A percentile compares a stretch with the other conserved stretches of the same genome.
These are phyloP conservation scores for Ectemnius lituratus DNA, from an alignment of 2,888 invertebrate genomes.

Conservation along the genomic window DNA sequence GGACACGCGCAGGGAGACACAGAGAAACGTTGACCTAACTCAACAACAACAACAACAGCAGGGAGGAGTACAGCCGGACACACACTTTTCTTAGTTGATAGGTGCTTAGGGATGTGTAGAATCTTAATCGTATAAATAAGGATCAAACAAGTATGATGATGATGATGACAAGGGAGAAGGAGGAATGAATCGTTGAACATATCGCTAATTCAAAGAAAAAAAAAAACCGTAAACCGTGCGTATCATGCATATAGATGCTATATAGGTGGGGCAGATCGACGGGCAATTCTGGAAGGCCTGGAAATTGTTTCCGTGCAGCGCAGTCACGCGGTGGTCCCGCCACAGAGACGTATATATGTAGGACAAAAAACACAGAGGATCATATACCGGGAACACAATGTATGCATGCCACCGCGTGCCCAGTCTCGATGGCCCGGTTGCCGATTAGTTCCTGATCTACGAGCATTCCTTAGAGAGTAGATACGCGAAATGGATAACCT, in stretches of 20 bases:
- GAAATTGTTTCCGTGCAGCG: slow-evolving; percentile 21
- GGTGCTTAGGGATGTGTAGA: slow-evolving; percentile 66
- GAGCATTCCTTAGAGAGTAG: slow-evolving; percentile 57
- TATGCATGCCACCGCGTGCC: neutral
- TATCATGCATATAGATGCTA: slow-evolving; percentile 21
- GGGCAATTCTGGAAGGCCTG: slow-evolving; percentile 30
- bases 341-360: too few relatives aligned
- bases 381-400: neutral
- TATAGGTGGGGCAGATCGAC: slow-evolving; percentile 28
- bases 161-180: slow-evolving; percentile 19
- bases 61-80: slow-evolving; percentile 36
- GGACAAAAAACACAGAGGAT: slow-evolving; percentile 1
- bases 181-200: slow-evolving; percentile 71
- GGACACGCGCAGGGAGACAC: neutral
- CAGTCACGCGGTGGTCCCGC: slow-evolving; percentile 10
- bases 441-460: slow-evolving; percentile 60
- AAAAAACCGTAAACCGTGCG: slow-evolving; percentile 16
- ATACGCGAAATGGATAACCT: slow-evolving; percentile 16
- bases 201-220: slow-evolving; percentile 66
- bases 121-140: slow-evolving; percentile 65
- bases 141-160: slow-evolving; percentile 36
- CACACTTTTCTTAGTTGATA: slow-evolving; percentile 64
- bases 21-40: neutral
- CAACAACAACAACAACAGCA: neutral
- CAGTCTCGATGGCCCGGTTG: slow-evolving; percentile 40